Percentiles rank a stretch among this genome's conserved stretches.
These are phyloP conservation scores for Smutsia temminckii DNA, from an alignment of 2,797 vertebrate species.

Conservation along the genomic window DNA sequence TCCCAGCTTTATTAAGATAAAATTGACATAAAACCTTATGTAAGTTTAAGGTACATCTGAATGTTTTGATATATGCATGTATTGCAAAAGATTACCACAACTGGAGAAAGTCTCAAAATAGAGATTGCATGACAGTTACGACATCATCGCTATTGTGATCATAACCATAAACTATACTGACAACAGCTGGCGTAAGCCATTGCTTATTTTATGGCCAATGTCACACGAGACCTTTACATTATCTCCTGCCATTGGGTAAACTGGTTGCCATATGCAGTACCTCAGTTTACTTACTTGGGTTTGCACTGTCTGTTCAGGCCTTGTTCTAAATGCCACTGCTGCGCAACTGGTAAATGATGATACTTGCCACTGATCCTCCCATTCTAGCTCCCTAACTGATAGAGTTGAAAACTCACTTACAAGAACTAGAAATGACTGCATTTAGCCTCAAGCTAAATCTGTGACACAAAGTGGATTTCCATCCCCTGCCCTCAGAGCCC, in stretches of 20 bases:
- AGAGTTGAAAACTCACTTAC: neutral
- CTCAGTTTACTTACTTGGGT: neutral
- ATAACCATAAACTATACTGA: neutral
- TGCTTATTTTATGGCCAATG: neutral
- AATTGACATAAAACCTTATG: neutral
- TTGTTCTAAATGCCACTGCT: neutral
- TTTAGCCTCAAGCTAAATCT: neutral
- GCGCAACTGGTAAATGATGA: neutral
- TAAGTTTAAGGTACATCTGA: neutral
- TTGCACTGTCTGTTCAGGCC: neutral
- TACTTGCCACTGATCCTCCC: neutral
- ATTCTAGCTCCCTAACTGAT: neutral
- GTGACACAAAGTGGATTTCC: neutral
- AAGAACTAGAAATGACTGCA: neutral
- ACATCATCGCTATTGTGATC: neutral
- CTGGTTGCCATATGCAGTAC: neutral
- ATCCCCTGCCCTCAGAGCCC: no score
- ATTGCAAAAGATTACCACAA: neutral
- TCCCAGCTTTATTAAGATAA: neutral
- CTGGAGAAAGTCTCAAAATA: constrained; percentile 29
- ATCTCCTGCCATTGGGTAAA: neutral
- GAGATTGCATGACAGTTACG: neutral
- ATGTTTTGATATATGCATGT: neutral
- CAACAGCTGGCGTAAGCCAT: neutral
- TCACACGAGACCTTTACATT: neutral